These are phyloP conservation scores for Drosophila gaucha DNA, from an alignment of 2,888 invertebrate species.

Conservation along the genomic window DNA sequence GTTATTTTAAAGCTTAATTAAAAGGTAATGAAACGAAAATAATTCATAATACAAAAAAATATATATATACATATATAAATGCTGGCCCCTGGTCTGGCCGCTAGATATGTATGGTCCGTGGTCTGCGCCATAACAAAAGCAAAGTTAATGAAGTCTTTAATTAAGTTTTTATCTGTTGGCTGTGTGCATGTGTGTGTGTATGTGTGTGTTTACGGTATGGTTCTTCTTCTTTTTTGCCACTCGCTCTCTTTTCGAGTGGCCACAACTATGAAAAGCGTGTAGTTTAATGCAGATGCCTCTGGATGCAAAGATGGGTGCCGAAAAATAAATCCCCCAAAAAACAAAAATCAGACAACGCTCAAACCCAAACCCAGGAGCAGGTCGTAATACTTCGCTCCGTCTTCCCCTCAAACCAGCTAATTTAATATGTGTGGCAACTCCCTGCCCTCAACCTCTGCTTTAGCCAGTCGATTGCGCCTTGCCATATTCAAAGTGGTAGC, in stretches of 20 bases:
- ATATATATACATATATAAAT: not conserved
- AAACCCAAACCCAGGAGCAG: constrained; percentile 29
- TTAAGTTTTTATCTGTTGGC: constrained; percentile 58
- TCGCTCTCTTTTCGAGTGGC: constrained; percentile 9
- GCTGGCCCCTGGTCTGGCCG: constrained; percentile 22
- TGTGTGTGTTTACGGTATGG: constrained; percentile 11
- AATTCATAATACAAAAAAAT: constrained; percentile 49
- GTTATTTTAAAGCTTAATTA: constrained; percentile 65
- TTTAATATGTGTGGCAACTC: constrained; percentile 59
- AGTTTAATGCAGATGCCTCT: constrained; percentile 31
- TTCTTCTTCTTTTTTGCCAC: constrained; percentile 3
- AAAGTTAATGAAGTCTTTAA: constrained; percentile 72
- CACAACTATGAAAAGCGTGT: constrained; percentile 42
- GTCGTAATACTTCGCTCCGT: constrained; percentile 9
- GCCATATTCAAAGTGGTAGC: constrained; percentile 62
- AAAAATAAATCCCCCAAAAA: constrained; percentile 35
- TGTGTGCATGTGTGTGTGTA: constrained; percentile 11
- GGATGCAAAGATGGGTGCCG: constrained; percentile 27
- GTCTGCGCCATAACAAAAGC: constrained; percentile 51
- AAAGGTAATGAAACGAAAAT: constrained; percentile 65
- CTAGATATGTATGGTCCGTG: constrained; percentile 7
- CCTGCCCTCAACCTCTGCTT: not conserved
- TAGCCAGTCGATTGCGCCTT: constrained; percentile 19
- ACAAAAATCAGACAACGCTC: constrained; percentile 38
- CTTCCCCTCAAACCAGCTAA: constrained; percentile 38